These are phyloP conservation scores for Ctenodactylus gundi DNA, from an alignment of 2,113 vertebrate genomes.

Conservation along the genomic window DNA sequence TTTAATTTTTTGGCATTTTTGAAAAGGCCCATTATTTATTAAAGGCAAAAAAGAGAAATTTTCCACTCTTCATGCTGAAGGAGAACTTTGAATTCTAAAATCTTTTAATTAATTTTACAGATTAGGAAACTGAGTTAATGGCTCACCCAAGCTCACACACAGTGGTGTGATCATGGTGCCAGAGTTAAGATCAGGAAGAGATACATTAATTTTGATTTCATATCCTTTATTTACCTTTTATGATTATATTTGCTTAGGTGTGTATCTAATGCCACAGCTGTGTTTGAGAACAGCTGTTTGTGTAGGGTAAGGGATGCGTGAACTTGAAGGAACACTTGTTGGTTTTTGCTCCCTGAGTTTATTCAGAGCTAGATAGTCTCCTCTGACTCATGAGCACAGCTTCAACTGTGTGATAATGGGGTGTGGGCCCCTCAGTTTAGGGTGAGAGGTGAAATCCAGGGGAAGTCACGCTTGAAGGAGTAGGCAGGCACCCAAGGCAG, in stretches of 20 bases:
- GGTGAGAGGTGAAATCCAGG: not conserved
- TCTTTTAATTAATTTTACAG: constrained; percentile 16
- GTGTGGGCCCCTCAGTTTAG: not conserved
- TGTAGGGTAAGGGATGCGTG: not conserved
- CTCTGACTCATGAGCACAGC: constrained; percentile 1
- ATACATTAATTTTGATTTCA: not conserved
- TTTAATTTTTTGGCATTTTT: not conserved
- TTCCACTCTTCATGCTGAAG: not conserved
- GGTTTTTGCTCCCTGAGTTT: not conserved
- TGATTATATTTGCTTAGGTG: constrained; percentile 18
- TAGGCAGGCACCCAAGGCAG: not conserved
- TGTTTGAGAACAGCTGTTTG: constrained; percentile 4
- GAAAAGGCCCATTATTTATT: constrained; percentile 2
- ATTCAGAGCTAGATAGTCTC: not conserved
- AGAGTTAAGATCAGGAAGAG: not conserved
- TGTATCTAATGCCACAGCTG: not conserved
- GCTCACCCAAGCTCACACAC: not conserved
- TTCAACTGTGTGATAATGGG: not conserved
- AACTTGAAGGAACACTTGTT: not conserved
- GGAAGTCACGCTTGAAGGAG: not conserved
- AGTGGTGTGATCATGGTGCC: not conserved
- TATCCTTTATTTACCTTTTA: constrained; percentile 37
- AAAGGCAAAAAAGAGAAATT: constrained; percentile 27
- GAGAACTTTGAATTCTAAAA: constrained; percentile 50
- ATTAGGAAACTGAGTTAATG: constrained; percentile 15